Conservation (phyloP, 2,888 invertebrate genomes). For the Eueremaeus valkanovi region DNA sequence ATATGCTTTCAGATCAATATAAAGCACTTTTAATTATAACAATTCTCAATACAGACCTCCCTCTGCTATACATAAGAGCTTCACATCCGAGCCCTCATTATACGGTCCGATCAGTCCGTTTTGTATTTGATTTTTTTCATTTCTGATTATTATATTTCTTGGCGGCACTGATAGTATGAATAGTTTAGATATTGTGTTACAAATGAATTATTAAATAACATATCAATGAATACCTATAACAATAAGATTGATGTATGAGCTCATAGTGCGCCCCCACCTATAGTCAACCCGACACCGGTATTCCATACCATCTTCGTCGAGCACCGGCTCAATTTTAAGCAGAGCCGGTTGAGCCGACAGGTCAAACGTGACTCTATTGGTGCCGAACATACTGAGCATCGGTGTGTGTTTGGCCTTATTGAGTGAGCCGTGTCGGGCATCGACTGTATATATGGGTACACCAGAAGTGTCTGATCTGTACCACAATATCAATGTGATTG, state of each 20-base stretch:
- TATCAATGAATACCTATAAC: constrained; percentile 38
- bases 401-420: constrained; percentile 29
- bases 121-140: constrained; percentile 21
- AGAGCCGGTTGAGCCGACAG: not conserved
- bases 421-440: constrained; percentile 23
- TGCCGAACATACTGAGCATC: not conserved
- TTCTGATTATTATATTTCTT: constrained; percentile 33
- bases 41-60: constrained; percentile 35
- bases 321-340: constrained; percentile 37
- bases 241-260: constrained; percentile 16
- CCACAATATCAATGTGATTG: constrained; percentile 36
- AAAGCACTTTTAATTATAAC: not conserved
- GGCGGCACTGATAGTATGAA: constrained; percentile 41
- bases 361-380: constrained; percentile 21
- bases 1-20: too few relatives aligned
- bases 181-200: too few relatives aligned
- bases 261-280: constrained; percentile 33
- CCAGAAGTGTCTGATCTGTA: constrained; percentile 32
- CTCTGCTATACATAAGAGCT: constrained; percentile 35
- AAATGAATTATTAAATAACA: too few relatives aligned
- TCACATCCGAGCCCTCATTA: constrained; percentile 34
- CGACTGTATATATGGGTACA: constrained; percentile 33
- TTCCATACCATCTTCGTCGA: constrained; percentile 25
- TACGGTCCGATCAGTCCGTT: constrained; percentile 28
- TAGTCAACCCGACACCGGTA: constrained; percentile 39